A percentile compares a stretch with the other conserved stretches of the same genome.
phyloP scores from a whole-genome alignment of 2,113 vertebrate genomes.

The Pogona vitticeps region DNA sequence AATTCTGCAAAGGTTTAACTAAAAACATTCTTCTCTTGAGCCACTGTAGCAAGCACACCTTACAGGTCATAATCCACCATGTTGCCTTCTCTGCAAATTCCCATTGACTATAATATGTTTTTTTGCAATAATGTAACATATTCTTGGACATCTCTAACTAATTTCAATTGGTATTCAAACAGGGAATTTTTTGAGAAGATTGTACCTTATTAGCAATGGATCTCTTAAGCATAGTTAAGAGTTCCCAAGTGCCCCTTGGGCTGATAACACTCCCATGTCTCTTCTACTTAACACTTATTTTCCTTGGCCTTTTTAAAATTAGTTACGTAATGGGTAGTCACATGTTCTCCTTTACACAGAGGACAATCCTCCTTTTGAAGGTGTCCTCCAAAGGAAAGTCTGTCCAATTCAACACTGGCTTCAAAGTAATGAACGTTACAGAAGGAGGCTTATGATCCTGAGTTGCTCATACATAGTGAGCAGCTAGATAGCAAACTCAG shows the following conservation, averaged over 20 bases:
- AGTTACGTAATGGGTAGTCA: too few relatives aligned
- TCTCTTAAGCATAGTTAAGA: not conserved
- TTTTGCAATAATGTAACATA: not conserved
- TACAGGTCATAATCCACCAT: not conserved
- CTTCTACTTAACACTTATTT: not conserved
- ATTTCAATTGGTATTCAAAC: not conserved
- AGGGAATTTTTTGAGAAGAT: not conserved
- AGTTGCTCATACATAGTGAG: too few relatives aligned
- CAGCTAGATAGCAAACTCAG: too few relatives aligned
- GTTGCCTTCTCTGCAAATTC: too few relatives aligned
- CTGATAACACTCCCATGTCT: not conserved
- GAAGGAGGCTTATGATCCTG: too few relatives aligned
- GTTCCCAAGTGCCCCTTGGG: not conserved
- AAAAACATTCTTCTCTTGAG: not conserved
- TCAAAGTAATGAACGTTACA: too few relatives aligned
- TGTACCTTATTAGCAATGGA: not conserved
- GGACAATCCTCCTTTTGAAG: too few relatives aligned
- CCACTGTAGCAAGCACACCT: not conserved
- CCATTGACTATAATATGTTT: not conserved
- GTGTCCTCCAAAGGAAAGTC: too few relatives aligned
- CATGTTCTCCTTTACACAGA: too few relatives aligned
- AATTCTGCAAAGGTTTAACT: conserved; percentile 5
- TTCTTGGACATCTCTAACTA: not conserved
- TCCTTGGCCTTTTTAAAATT: too few relatives aligned
- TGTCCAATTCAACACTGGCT: too few relatives aligned